Percentiles rank a stretch among this genome's conserved stretches.
These are phyloP conservation scores for Alexandromys fortis DNA, from an alignment of 2,113 vertebrate species.

Conservation along the genomic window DNA sequence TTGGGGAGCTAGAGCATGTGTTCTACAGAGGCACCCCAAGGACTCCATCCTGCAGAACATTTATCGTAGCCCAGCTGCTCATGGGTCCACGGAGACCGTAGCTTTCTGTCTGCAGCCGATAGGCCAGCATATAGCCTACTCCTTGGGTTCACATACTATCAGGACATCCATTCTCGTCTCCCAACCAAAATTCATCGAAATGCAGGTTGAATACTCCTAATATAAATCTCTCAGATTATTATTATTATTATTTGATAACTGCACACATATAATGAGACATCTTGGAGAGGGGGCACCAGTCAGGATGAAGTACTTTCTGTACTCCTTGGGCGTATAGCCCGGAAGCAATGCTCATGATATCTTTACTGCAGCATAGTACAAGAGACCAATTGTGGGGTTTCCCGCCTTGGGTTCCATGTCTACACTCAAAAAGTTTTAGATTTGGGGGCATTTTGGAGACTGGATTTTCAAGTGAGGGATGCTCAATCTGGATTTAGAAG, in stretches of 20 bases:
- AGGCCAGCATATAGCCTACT: background rate
- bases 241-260: background rate
- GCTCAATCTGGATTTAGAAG: background rate
- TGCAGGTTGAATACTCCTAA: background rate
- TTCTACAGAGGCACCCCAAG: background rate
- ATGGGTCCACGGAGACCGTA: background rate
- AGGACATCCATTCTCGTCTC: background rate
- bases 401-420: background rate
- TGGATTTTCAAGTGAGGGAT: background rate
- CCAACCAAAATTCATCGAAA: background rate
- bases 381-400: background rate
- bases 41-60: background rate
- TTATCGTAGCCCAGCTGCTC: accelerated
- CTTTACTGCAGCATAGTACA: background rate
- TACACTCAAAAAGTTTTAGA: background rate
- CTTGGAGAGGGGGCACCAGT: background rate
- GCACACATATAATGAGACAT: background rate
- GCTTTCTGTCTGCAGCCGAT: background rate
- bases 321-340: no score
- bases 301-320: background rate
- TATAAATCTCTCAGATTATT: background rate
- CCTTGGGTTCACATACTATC: background rate
- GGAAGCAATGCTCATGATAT: background rate
- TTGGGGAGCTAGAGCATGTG: background rate
- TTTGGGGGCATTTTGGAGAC: background rate